These are phyloP conservation scores for Mus caroli DNA, from an alignment of 2,797 vertebrate species.

Conservation along the genomic window DNA sequence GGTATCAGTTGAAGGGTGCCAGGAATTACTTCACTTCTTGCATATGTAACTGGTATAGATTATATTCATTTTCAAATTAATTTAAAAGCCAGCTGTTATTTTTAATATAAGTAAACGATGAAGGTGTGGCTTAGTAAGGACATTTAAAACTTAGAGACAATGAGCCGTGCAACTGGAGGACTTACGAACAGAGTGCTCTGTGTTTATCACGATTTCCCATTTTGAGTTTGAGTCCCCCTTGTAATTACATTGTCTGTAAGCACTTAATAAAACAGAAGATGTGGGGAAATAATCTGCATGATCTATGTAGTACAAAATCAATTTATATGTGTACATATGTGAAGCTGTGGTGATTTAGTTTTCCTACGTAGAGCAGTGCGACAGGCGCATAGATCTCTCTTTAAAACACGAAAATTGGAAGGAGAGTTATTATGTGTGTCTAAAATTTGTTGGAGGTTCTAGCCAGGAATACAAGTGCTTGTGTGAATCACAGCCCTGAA, in stretches of 20 bases:
- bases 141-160: slow-evolving; percentile 66
- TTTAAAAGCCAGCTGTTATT: slow-evolving; percentile 89
- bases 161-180: slow-evolving; percentile 47
- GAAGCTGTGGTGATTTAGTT: neutral
- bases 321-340: neutral
- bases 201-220: slow-evolving; percentile 45
- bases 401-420: slow-evolving; percentile 28
- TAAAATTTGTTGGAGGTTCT: neutral
- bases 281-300: neutral
- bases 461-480: neutral
- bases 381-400: slow-evolving; percentile 10
- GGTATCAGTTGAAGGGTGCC: slow-evolving; percentile 87
- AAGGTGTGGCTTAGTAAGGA: slow-evolving; percentile 63
- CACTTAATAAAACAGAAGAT: slow-evolving; percentile 63
- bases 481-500: neutral
- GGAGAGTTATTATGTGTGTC: neutral
- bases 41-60: slow-evolving; percentile 88
- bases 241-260: slow-evolving; percentile 27
- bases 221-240: slow-evolving; percentile 23
- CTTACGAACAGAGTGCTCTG: slow-evolving; percentile 49
- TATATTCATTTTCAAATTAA: slow-evolving; percentile 87
- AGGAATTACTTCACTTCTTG: slow-evolving; percentile 89
- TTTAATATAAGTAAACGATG: slow-evolving; percentile 80
- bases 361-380: slow-evolving; percentile 8
- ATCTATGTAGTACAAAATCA: neutral